Evolutionary conservation across 2,113 vertebrate species (phyloP).

Genomic region (Triplophysa tibetana): DNA sequence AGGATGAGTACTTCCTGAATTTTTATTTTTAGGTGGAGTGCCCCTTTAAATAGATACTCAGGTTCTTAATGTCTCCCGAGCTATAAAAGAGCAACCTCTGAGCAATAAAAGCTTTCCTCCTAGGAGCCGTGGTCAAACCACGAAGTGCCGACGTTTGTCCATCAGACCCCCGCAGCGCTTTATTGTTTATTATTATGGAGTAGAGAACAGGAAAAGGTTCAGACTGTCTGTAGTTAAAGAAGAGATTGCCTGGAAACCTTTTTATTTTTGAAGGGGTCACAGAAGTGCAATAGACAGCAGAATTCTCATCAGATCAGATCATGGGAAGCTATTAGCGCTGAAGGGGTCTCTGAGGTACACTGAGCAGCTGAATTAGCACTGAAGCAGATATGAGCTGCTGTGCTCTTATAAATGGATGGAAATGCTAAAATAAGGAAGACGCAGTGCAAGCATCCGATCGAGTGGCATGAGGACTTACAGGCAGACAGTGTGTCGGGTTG

Average conservation of each 20-base stretch:
- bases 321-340: slow-evolving; percentile 34
- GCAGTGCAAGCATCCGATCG: not conserved
- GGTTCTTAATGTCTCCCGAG: too few species aligned
- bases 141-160: not conserved
- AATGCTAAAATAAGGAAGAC: not conserved
- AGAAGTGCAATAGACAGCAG: slow-evolving; percentile 37
- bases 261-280: slow-evolving; percentile 24
- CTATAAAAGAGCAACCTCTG: too few species aligned
- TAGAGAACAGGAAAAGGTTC: not conserved
- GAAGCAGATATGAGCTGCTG: slow-evolving; percentile 2
- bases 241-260: slow-evolving; percentile 25
- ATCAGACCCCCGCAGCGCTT: not conserved
- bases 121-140: not conserved
- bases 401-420: slow-evolving; percentile 1
- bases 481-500: not conserved
- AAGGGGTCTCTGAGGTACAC: slow-evolving; percentile 25
- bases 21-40: too few species aligned
- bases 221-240: slow-evolving; percentile 20
- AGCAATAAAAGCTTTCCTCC: too few species aligned
- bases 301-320: slow-evolving; percentile 31
- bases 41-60: too few species aligned
- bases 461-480: not conserved
- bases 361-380: slow-evolving; percentile 22
- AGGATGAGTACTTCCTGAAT: too few species aligned
- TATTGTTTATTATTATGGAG: slow-evolving; percentile 14